A percentile compares a stretch with the other conserved stretches of the same genome.
These are phyloP conservation scores for Parthenolecanium corni DNA, from an alignment of 2,888 invertebrate genomes.

Conservation along the genomic window DNA sequence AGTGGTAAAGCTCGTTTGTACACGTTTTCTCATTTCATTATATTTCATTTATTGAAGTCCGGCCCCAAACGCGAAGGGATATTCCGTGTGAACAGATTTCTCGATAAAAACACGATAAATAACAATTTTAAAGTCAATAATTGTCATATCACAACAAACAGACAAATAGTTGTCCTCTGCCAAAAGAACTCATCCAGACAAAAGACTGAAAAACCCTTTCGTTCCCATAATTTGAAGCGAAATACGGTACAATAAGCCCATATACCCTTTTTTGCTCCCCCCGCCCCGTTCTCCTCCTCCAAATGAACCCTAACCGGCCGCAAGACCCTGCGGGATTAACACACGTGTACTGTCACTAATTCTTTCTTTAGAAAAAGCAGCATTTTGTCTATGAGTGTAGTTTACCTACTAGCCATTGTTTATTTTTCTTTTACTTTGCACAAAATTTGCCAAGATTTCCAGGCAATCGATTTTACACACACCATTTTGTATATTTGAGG, in stretches of 20 bases:
- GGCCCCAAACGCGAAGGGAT: neutral
- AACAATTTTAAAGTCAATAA: slow-evolving; percentile 24
- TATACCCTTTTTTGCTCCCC: slow-evolving; percentile 3
- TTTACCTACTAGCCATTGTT: neutral
- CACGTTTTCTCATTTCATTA: neutral
- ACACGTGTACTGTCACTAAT: slow-evolving; percentile 23
- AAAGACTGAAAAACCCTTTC: slow-evolving; percentile 10
- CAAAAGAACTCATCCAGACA: too few species aligned
- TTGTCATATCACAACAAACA: slow-evolving; percentile 23
- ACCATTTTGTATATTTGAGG: neutral
- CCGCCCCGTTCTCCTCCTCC: neutral
- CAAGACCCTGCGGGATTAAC: slow-evolving; percentile 24
- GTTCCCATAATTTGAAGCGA: slow-evolving; percentile 19
- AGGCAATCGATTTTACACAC: neutral
- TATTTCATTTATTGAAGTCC: neutral
- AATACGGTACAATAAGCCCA: slow-evolving; percentile 13
- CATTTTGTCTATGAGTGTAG: neutral
- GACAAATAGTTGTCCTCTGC: slow-evolving; percentile 7
- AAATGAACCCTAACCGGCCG: slow-evolving; percentile 22
- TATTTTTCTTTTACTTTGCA: neutral
- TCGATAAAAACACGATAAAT: slow-evolving; percentile 21
- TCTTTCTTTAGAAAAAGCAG: slow-evolving; percentile 4
- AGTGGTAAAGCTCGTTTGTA: slow-evolving; percentile 1
- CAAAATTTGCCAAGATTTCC: neutral
- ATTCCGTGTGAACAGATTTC: slow-evolving; percentile 24